These are phyloP conservation scores for Heliothis virescens DNA, from an alignment of 1,140 invertebrate genomes.

Conservation along the genomic window DNA sequence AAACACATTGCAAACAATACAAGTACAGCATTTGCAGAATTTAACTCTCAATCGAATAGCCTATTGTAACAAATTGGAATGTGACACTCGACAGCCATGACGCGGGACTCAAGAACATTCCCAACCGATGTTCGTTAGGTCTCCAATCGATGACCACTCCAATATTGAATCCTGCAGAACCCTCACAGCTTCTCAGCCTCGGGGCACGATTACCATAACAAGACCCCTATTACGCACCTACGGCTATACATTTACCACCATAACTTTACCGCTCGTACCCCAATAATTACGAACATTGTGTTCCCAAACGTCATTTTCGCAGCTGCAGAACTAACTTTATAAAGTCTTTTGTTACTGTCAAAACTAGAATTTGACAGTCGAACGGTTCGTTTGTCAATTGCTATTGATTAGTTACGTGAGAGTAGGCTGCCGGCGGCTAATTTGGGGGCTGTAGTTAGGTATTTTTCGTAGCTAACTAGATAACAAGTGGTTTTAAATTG, in stretches of 20 bases:
- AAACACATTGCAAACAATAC: too few relatives aligned
- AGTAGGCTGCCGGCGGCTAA: slow-evolving; percentile 79
- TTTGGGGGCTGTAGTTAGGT: slow-evolving; percentile 74
- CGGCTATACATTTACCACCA: slow-evolving; percentile 54
- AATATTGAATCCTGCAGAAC: slow-evolving; percentile 68
- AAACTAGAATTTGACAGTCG: slow-evolving; percentile 84
- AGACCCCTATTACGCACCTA: slow-evolving; percentile 81
- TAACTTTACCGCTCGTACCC: slow-evolving; percentile 22
- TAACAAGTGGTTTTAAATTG: slow-evolving; percentile 86
- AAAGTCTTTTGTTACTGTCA: slow-evolving; percentile 74
- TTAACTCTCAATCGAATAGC: not conserved
- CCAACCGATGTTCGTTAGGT: slow-evolving; percentile 33
- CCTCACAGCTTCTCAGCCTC: slow-evolving; percentile 66
- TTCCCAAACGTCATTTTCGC: not conserved
- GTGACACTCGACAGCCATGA: not conserved
- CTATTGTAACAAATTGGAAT: not conserved
- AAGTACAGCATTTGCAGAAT: not conserved
- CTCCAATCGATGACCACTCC: slow-evolving; percentile 69
- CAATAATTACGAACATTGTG: slow-evolving; percentile 20
- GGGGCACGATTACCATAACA: slow-evolving; percentile 83
- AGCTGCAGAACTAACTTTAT: slow-evolving; percentile 55
- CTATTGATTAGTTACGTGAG: slow-evolving; percentile 78
- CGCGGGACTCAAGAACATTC: slow-evolving; percentile 2
- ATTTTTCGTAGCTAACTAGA: slow-evolving; percentile 85
- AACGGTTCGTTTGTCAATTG: slow-evolving; percentile 84